Evolutionary conservation across 2,113 vertebrate species (phyloP).

Genomic region (Neotragus pygmaeus): DNA sequence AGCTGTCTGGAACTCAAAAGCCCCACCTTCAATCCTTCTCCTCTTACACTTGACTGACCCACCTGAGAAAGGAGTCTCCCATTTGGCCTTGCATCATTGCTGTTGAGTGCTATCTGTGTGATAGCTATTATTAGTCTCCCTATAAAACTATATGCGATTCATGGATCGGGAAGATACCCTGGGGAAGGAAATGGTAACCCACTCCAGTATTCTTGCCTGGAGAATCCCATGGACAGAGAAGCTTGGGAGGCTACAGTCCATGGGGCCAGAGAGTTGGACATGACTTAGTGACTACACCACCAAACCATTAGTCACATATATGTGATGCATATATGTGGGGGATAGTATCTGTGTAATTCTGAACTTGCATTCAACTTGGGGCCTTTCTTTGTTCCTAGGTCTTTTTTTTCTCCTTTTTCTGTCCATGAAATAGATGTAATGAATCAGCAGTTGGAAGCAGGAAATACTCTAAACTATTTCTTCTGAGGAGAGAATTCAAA

Average conservation of each 20-base stretch:
- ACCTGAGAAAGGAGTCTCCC: neutral
- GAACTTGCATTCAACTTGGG: neutral
- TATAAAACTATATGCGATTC: neutral
- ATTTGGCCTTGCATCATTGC: neutral
- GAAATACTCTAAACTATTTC: neutral
- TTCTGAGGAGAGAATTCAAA: neutral
- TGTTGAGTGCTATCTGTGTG: neutral
- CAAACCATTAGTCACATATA: neutral
- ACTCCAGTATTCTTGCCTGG: neutral
- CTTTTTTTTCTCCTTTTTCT: neutral
- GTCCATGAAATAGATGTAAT: neutral
- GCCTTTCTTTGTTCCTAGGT: neutral
- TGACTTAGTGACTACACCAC: neutral
- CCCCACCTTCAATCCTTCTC: neutral
- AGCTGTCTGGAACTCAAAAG: neutral
- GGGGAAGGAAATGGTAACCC: neutral
- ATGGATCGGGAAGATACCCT: neutral
- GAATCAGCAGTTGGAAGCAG: conserved; percentile 30
- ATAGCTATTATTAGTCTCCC: neutral
- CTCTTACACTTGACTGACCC: neutral
- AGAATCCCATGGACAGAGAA: neutral
- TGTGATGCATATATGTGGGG: neutral
- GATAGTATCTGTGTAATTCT: neutral
- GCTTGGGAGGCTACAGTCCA: neutral
- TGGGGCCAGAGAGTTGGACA: neutral